A percentile compares a stretch with the other conserved stretches of the same genome.
These are phyloP conservation scores for Poeciliopsis retropinna DNA, from an alignment of 2,113 vertebrate genomes.

Conservation along the genomic window DNA sequence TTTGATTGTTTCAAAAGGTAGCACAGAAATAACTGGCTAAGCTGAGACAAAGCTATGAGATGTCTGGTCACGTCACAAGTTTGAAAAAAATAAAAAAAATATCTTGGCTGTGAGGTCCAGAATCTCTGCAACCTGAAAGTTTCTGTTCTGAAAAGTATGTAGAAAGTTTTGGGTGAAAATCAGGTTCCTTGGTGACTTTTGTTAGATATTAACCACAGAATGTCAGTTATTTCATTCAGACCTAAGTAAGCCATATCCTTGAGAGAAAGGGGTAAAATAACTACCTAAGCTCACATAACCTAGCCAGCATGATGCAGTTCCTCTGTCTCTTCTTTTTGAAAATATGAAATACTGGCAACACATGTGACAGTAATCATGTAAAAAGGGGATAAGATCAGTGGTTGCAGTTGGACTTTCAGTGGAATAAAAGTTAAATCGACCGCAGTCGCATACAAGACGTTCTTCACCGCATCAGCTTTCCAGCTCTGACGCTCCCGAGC, in stretches of 20 bases:
- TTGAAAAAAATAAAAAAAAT: too few relatives aligned
- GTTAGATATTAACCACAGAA: background rate
- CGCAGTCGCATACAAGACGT: background rate
- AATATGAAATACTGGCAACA: background rate
- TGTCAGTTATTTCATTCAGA: background rate
- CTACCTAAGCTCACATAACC: background rate
- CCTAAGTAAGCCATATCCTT: background rate
- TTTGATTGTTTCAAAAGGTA: too few relatives aligned
- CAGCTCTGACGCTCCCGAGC: conserved; percentile 14
- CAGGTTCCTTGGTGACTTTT: background rate
- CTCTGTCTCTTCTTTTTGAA: background rate
- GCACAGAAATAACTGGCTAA: too few relatives aligned
- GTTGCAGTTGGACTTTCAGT: background rate
- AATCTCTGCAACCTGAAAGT: background rate
- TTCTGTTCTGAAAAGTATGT: background rate
- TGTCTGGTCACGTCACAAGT: too few relatives aligned
- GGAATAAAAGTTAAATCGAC: background rate
- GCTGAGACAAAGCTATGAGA: too few relatives aligned
- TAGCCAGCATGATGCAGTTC: background rate
- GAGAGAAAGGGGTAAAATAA: background rate
- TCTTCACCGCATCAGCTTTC: background rate
- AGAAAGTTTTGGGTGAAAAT: too few relatives aligned
- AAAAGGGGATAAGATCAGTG: background rate
- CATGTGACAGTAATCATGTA: background rate
- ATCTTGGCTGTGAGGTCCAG: background rate